These are phyloP conservation scores for Dallia pectoralis DNA, from an alignment of 2,797 vertebrate species.

Conservation along the genomic window DNA sequence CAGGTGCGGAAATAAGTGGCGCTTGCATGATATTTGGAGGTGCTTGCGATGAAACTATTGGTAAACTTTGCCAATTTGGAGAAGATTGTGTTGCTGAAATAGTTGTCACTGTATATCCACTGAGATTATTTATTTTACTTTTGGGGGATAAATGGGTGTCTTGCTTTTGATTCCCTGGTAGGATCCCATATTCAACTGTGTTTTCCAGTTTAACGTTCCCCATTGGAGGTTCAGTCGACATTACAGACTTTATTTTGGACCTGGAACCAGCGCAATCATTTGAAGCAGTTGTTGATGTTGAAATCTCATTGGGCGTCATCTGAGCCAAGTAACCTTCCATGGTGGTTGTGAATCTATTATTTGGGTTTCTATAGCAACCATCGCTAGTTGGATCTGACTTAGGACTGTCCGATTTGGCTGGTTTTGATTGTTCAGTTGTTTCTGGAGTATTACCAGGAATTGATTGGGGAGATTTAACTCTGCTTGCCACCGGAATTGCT, in stretches of 20 bases:
- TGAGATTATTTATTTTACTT: neutral
- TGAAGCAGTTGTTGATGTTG: constrained; percentile 15
- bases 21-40: neutral
- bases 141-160: constrained; percentile 55
- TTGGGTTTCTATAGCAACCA: constrained; percentile 39
- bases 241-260: constrained; percentile 25
- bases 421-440: constrained; percentile 28
- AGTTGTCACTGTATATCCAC: constrained; percentile 7
- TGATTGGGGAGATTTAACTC: constrained; percentile 21
- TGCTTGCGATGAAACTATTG: neutral
- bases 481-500: constrained; percentile 17
- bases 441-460: neutral
- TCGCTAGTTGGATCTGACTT: constrained; percentile 18
- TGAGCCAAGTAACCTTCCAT: constrained; percentile 32
- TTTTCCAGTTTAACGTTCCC: constrained; percentile 44
- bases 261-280: constrained; percentile 15
- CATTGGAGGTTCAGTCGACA: constrained; percentile 15
- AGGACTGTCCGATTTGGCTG: constrained; percentile 24
- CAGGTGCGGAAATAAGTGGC: constrained; percentile 15
- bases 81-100: constrained; percentile 30
- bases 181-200: constrained; percentile 35
- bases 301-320: constrained; percentile 38
- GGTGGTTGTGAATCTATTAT: constrained; percentile 37
- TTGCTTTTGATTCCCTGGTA: constrained; percentile 35
- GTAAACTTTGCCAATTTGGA: constrained; percentile 1